These are phyloP conservation scores for Argyresthia goedartella DNA, from an alignment of 2,888 invertebrate genomes.

Conservation along the genomic window DNA sequence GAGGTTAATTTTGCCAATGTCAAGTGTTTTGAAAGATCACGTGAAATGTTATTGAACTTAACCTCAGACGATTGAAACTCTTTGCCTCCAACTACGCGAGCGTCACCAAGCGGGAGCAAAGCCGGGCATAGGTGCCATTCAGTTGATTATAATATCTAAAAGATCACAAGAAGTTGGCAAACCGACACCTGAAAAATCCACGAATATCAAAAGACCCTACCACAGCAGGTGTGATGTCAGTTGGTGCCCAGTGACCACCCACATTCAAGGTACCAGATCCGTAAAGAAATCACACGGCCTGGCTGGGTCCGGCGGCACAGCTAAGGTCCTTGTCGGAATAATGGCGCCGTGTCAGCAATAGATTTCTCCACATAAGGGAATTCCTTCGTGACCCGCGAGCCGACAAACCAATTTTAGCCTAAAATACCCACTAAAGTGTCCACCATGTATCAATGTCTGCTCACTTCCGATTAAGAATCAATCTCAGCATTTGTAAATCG, in stretches of 20 bases:
- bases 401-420: conserved; percentile 29
- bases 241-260: not conserved
- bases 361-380: not conserved
- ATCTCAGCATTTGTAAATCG: conserved; percentile 26
- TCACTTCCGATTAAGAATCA: conserved; percentile 3
- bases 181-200: not conserved
- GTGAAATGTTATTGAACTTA: too few species aligned
- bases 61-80: too few species aligned
- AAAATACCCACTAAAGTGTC: conserved; percentile 12
- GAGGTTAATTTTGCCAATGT: too few species aligned
- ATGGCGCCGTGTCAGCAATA: not conserved
- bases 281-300: not conserved
- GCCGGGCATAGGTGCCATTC: too few species aligned
- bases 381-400: not conserved
- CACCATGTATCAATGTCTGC: conserved; percentile 30
- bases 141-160: too few species aligned
- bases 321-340: too few species aligned
- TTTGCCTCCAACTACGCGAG: too few species aligned
- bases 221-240: too few species aligned
- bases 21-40: too few species aligned
- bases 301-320: too few species aligned
- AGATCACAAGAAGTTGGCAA: too few species aligned
- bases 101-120: too few species aligned
- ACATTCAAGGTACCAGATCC: not conserved
- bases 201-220: not conserved